These are phyloP conservation scores for Cremastobaeus sp. DNA, from an alignment of 2,888 invertebrate species.

Conservation along the genomic window DNA sequence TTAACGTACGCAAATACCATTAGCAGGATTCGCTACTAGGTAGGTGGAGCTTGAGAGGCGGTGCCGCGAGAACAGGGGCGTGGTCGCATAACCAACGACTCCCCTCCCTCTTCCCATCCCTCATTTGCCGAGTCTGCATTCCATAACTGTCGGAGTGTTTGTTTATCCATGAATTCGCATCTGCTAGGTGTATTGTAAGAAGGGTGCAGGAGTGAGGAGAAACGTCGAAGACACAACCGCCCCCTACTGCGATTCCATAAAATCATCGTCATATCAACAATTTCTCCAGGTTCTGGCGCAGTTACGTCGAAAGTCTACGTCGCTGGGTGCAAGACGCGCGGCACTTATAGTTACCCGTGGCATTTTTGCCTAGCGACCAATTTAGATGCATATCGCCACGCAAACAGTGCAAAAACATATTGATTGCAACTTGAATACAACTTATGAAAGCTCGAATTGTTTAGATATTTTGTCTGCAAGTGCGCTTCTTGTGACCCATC, in stretches of 20 bases:
- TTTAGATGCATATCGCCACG: constrained; percentile 4
- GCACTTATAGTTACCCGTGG: constrained; percentile 27
- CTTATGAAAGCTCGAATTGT: too few species aligned
- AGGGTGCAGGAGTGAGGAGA: constrained; percentile 15
- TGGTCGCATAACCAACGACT: constrained; percentile 19
- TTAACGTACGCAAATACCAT: constrained; percentile 57
- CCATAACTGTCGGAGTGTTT: constrained; percentile 42
- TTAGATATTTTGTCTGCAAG: background rate
- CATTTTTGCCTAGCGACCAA: constrained; percentile 40
- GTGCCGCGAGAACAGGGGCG: constrained; percentile 50
- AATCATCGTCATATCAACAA: constrained; percentile 65
- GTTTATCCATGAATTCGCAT: constrained; percentile 54
- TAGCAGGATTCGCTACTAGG: constrained; percentile 58
- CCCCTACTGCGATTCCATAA: constrained; percentile 63
- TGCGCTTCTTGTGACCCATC: background rate
- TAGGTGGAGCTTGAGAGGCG: constrained; percentile 55
- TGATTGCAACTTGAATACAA: constrained; percentile 1
- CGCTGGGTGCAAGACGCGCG: constrained; percentile 60
- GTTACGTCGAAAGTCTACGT: constrained; percentile 61
- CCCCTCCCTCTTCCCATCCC: constrained; percentile 6
- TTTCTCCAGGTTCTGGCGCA: constrained; percentile 63
- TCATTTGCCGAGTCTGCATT: constrained; percentile 53
- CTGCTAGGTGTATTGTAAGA: constrained; percentile 25
- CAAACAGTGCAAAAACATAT: too few species aligned
- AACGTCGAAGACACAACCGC: constrained; percentile 52